phyloP scores from a whole-genome alignment of 2,113 vertebrate species.

The Oceanodroma tethys region DNA sequence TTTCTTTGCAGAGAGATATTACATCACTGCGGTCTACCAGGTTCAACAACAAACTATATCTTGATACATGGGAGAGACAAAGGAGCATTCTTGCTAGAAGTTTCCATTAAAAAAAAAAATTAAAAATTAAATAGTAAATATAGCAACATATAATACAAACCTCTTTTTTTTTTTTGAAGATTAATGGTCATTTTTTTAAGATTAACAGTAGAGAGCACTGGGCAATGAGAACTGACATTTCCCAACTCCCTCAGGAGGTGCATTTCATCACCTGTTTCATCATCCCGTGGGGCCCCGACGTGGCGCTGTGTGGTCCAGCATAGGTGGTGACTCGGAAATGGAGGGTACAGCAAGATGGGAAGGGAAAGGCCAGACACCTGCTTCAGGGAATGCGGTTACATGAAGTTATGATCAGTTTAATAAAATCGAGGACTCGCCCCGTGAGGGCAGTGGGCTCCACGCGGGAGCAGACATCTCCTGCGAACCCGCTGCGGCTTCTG shows the following conservation, averaged over 20 bases:
- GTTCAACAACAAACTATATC: background rate
- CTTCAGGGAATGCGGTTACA: background rate
- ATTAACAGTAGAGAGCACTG: background rate
- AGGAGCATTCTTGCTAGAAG: background rate
- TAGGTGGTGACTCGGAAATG: background rate
- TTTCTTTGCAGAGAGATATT: background rate
- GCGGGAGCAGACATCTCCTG: background rate
- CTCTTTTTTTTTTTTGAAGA: background rate
- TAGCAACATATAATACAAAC: background rate
- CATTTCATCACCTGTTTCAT: background rate
- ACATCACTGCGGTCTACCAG: background rate
- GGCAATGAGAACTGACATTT: background rate
- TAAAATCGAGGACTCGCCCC: background rate
- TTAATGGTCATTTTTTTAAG: background rate
- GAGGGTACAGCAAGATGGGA: background rate
- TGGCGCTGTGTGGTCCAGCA: fast-evolving
- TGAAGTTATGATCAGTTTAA: background rate
- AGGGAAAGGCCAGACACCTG: background rate
- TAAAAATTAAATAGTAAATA: background rate
- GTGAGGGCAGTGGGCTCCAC: fast-evolving
- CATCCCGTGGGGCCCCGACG: fast-evolving
- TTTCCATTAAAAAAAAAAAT: background rate
- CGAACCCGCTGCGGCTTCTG: fast-evolving
- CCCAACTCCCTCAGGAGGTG: background rate
- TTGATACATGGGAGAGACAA: background rate